Base-by-base conservation (phyloP, 2,113 vertebrate genomes). In the Lophura nycthemera region DNA sequence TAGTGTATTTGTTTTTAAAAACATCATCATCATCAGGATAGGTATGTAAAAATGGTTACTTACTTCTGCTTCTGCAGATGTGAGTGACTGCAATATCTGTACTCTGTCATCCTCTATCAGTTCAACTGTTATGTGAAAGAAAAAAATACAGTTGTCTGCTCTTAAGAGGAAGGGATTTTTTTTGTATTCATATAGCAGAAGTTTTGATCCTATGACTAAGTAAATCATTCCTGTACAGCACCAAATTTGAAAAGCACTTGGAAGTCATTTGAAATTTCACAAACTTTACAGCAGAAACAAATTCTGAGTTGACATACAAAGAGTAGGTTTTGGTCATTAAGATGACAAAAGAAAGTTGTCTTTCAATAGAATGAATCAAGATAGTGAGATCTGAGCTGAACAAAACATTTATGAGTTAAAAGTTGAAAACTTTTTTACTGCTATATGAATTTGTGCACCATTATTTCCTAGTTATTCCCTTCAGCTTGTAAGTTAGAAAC, bases 61-160 rank as follows among this genome's bases (percentile, higher is more conserved):
- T 93, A 98, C 98, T 96, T 98, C 96, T 82, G 93, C 94, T 71
- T 97, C 96, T 15, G 92, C 96, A 60, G 88, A 83, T 16, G 92
- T 94, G 63, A 97, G 87, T 2, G 98, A 97, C 89, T 98, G 97
- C 45, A 98, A 71, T 90, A 99, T 98, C 69, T 97, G 97, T 88
- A 98, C 95, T 96, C 97, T 98, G 74, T 98, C 98, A n/a, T 98
- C 98, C n/a, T 97, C 96, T 90, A 97, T 56, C 67, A 97, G 91
- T 81, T 97, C 97, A 85, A 92, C 98, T 98, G 96, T 82, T 86
- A 94, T 91, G 67, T 67, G 76, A 40, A 93, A 89, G 40, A 42
- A 83, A 72, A 88, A 47, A 47, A 4, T 32, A 20, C 42, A 57
- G 15, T 94, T 60, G 16, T 16, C 29, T 36, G 18, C 30, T 75